phyloP scores from a whole-genome alignment of 2,888 invertebrate species.

The Candidula unifasciata region DNA sequence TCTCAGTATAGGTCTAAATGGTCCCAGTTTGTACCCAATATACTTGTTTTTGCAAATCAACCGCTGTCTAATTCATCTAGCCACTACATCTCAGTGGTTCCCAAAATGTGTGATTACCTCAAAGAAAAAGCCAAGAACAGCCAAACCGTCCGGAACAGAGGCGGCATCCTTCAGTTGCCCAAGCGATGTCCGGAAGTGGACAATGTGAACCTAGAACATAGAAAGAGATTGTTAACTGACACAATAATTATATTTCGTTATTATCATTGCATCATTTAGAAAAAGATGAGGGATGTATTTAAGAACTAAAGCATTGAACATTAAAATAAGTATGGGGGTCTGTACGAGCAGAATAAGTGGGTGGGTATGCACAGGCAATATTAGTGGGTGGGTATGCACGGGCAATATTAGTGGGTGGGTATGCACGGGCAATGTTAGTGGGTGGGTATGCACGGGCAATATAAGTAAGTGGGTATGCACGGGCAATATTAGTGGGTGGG shows the following conservation, averaged over 20 bases:
- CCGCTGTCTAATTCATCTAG: no score
- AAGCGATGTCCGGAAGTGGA: constrained; percentile 31
- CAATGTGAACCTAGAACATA: constrained; percentile 12
- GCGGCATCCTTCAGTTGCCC: neutral
- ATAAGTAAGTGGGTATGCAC: no score
- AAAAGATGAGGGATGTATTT: neutral
- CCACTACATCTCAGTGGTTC: neutral
- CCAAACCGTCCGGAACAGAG: constrained; percentile 82
- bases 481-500: no score
- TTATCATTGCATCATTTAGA: neutral
- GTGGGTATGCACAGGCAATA: neutral
- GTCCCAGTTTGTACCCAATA: no score
- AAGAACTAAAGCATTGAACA: neutral
- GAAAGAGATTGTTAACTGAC: neutral
- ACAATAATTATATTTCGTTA: neutral
- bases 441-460: neutral
- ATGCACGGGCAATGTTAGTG: neutral
- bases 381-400: neutral
- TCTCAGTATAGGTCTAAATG: no score
- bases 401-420: neutral
- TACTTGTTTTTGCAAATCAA: no score
- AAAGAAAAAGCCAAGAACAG: constrained; percentile 63
- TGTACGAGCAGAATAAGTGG: neutral
- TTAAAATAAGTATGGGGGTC: neutral
- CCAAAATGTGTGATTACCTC: constrained; percentile 43